Conservation (phyloP, 2,113 vertebrate species). For the Cebus imitator region DNA sequence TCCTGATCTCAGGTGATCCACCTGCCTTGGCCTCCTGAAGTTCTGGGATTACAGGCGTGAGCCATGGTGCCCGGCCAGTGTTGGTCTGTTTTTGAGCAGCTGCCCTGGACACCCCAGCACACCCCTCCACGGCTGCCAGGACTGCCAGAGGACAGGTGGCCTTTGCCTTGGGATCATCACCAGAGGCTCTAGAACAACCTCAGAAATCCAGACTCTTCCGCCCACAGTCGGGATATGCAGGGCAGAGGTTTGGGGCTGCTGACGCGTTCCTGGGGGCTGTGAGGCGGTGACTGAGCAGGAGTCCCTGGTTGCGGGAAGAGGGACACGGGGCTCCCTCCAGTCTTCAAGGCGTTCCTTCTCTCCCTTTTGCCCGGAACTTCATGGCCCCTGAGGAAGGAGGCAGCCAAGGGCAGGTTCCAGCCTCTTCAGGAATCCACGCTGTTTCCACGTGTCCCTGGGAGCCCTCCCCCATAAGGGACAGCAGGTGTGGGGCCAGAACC, state of each 20-base stretch:
- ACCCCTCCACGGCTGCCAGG: too few relatives aligned
- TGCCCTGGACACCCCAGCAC: too few relatives aligned
- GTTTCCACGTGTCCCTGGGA: fast-evolving
- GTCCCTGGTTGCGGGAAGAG: too few relatives aligned
- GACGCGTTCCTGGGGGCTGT: too few relatives aligned
- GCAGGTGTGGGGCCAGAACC: background rate
- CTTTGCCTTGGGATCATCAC: background rate
- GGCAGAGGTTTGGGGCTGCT: background rate
- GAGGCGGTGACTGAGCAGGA: background rate
- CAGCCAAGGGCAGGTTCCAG: background rate
- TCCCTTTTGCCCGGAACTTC: background rate
- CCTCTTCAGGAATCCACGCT: background rate
- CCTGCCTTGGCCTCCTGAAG: too few relatives aligned
- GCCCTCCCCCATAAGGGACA: background rate
- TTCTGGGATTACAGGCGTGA: too few relatives aligned
- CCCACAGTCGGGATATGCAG: background rate
- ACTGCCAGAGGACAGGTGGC: background rate
- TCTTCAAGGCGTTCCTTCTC: background rate
- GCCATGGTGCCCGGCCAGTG: too few relatives aligned
- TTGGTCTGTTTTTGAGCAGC: too few relatives aligned
- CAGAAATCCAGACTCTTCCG: background rate
- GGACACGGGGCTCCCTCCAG: fast-evolving
- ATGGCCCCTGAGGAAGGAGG: background rate
- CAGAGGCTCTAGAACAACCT: background rate
- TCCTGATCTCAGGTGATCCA: too few relatives aligned